phyloP scores from a whole-genome alignment of 2,113 vertebrate species.

The Plectropomus leopardus region DNA sequence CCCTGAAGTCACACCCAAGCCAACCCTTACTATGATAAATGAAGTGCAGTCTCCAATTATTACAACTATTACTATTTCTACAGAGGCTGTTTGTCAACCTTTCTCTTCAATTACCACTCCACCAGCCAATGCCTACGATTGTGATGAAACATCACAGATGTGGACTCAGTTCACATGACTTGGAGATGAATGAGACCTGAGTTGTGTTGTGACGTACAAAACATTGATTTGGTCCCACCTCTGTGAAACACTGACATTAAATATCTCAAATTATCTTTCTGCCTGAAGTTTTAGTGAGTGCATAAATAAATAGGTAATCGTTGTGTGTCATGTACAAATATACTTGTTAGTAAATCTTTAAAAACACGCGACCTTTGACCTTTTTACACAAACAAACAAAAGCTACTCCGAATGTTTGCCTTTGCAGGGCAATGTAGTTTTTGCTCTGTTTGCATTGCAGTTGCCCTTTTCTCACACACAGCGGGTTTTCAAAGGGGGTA shows the following conservation, averaged over 20 bases:
- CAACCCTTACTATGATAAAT: too few relatives aligned
- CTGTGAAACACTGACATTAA: too few relatives aligned
- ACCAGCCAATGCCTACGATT: background rate
- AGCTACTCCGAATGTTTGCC: background rate
- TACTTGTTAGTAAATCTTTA: background rate
- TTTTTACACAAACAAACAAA: background rate
- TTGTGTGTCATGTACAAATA: background rate
- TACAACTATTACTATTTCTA: too few relatives aligned
- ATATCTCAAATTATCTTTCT: background rate
- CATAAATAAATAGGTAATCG: background rate
- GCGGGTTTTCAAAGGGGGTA: background rate
- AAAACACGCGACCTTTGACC: background rate
- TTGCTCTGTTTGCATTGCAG: conserved; percentile 1
- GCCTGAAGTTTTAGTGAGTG: background rate
- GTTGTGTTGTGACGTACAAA: too few relatives aligned
- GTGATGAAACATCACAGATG: background rate
- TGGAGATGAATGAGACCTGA: too few relatives aligned
- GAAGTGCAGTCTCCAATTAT: too few relatives aligned
- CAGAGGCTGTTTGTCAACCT: too few relatives aligned
- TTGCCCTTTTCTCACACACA: background rate
- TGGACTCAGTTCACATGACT: too few relatives aligned
- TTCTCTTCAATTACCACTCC: too few relatives aligned
- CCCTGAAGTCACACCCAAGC: too few relatives aligned
- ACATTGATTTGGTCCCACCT: too few relatives aligned
- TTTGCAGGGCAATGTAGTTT: background rate